These are phyloP conservation scores for Brachionus plicatilis DNA, from an alignment of 1,140 invertebrate genomes.

Conservation along the genomic window DNA sequence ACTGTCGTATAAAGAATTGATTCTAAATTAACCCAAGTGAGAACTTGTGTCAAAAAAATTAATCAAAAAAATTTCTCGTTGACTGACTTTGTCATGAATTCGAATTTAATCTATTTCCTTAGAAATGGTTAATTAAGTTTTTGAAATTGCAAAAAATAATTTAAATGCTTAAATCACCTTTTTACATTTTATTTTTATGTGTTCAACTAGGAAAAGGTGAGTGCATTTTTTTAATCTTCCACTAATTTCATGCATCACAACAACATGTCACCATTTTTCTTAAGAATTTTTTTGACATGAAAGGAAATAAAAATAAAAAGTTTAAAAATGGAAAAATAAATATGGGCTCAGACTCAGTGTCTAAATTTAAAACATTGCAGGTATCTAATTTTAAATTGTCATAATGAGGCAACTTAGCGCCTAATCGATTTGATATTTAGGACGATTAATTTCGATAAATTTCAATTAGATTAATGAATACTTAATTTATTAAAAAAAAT, in stretches of 20 bases:
- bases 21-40: neutral
- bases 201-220: too few relatives aligned
- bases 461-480: neutral
- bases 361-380: neutral
- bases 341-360: too few relatives aligned
- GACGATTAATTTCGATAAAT: neutral
- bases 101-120: neutral
- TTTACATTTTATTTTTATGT: too few relatives aligned
- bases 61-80: neutral
- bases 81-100: neutral
- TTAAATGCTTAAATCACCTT: neutral
- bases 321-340: neutral
- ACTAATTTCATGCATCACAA: neutral
- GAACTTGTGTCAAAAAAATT: neutral
- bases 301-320: neutral
- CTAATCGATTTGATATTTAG: too few relatives aligned
- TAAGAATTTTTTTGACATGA: neutral
- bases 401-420: neutral
- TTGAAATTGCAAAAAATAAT: neutral
- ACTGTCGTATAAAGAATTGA: neutral
- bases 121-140: neutral
- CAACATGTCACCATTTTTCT: neutral
- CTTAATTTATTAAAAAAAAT: neutral
- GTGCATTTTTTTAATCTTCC: too few relatives aligned
- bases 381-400: neutral